Evolutionary conservation across 2,113 vertebrate genomes (phyloP).

Genomic region (Chrysochloris asiatica): DNA sequence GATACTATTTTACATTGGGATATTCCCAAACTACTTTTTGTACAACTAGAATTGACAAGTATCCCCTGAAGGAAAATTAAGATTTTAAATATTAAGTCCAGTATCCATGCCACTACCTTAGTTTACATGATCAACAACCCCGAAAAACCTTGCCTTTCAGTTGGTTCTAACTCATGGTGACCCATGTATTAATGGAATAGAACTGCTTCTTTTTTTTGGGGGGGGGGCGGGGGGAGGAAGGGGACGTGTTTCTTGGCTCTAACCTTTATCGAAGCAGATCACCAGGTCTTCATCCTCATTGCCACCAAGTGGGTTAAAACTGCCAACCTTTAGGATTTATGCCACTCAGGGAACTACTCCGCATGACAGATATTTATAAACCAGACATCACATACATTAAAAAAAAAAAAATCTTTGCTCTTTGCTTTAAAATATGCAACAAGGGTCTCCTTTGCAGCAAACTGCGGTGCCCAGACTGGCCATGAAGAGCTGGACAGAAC

Average conservation of each 20-base stretch:
- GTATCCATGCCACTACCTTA: background rate
- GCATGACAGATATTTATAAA: background rate
- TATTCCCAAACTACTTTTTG: background rate
- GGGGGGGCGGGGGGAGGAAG: too few species aligned
- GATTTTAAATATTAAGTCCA: background rate
- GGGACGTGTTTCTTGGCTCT: background rate
- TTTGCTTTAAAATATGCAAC: background rate
- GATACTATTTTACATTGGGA: background rate
- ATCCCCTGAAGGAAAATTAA: background rate
- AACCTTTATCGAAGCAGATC: background rate
- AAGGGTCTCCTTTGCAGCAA: background rate
- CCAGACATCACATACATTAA: background rate
- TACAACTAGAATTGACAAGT: background rate
- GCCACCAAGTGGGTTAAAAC: background rate
- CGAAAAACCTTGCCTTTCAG: background rate
- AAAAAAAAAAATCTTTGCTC: background rate
- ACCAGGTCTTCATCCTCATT: background rate
- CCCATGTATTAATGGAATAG: background rate
- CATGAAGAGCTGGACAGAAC: background rate
- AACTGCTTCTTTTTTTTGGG: background rate
- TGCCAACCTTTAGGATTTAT: background rate
- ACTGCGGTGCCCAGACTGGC: accelerated
- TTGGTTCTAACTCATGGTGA: background rate
- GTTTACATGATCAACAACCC: background rate
- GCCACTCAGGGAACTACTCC: background rate